These are phyloP conservation scores for Nematolebias whitei DNA, from an alignment of 2,113 vertebrate genomes.

Conservation along the genomic window DNA sequence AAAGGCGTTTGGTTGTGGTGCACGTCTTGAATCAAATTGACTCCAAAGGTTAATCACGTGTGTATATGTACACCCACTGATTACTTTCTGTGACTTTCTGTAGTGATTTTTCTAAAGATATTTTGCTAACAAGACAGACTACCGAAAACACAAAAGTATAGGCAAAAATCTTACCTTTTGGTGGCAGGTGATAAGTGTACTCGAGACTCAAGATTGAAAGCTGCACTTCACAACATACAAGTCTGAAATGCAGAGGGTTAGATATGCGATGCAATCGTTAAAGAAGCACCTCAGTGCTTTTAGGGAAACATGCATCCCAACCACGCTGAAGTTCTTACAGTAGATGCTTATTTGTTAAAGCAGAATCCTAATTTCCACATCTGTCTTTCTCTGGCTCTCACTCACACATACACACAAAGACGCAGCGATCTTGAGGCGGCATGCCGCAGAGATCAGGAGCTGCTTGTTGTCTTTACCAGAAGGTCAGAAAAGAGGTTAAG, in stretches of 20 bases:
- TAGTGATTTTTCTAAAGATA: too few relatives aligned
- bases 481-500: constrained; percentile 79
- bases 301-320: constrained; percentile 12
- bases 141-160: too few relatives aligned
- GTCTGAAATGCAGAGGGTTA: constrained; percentile 32
- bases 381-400: constrained; percentile 5
- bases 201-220: constrained; percentile 27
- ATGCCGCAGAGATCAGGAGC: constrained; percentile 74
- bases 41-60: too few relatives aligned
- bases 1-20: too few relatives aligned
- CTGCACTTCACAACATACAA: constrained; percentile 35
- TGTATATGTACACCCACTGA: too few relatives aligned
- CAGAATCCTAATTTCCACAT: constrained; percentile 42
- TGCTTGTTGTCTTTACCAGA: constrained; percentile 76
- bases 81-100: too few relatives aligned
- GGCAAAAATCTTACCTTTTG: too few relatives aligned
- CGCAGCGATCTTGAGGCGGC: constrained; percentile 45
- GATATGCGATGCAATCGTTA: constrained; percentile 50
- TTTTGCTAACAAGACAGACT: too few relatives aligned
- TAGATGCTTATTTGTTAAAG: constrained; percentile 35
- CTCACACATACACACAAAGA: constrained; percentile 12
- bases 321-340: constrained; percentile 35
- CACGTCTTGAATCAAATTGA: too few relatives aligned
- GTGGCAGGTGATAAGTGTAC: neutral
- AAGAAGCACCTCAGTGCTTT: constrained; percentile 24